Evolutionary conservation across 2,113 vertebrate species (phyloP).

Genomic region (Amphiprion ocellaris): DNA sequence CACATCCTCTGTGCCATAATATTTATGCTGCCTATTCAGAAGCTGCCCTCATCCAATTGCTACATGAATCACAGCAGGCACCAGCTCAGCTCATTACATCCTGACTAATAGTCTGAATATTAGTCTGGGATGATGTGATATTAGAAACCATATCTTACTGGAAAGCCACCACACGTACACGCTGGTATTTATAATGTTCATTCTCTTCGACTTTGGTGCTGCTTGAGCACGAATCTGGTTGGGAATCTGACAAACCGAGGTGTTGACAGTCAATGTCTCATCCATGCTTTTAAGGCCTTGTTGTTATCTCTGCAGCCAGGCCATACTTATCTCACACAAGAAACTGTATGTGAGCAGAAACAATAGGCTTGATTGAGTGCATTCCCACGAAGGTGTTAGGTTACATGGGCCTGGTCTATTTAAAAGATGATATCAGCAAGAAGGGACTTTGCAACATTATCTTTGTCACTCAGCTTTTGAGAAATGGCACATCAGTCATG

Average conservation of each 20-base stretch:
- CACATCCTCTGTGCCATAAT: slow-evolving; percentile 76
- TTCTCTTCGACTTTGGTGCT: neutral
- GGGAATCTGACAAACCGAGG: slow-evolving; percentile 60
- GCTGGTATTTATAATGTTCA: neutral
- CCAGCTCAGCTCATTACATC: slow-evolving; percentile 49
- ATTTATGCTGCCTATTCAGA: slow-evolving; percentile 77
- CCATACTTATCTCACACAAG: slow-evolving; percentile 83
- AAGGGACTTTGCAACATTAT: slow-evolving; percentile 46
- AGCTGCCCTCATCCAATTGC: slow-evolving; percentile 58
- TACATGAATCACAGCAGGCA: slow-evolving; percentile 60
- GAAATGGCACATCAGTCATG: slow-evolving; percentile 68
- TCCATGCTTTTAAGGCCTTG: slow-evolving; percentile 78
- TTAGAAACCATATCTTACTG: neutral
- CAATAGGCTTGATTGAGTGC: slow-evolving; percentile 87
- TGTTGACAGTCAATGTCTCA: slow-evolving; percentile 79
- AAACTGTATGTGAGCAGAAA: slow-evolving; percentile 88
- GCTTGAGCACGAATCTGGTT: slow-evolving; percentile 61
- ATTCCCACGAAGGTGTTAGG: slow-evolving; percentile 84
- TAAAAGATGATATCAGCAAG: slow-evolving; percentile 80
- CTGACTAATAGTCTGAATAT: slow-evolving; percentile 74
- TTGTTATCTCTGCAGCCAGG: slow-evolving; percentile 82
- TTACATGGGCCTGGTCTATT: slow-evolving; percentile 78
- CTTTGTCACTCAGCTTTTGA: slow-evolving; percentile 70
- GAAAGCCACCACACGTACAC: neutral
- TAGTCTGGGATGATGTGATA: slow-evolving; percentile 31